Evolutionary conservation across 2,888 invertebrate genomes (phyloP), one percentile per base, ranked within the genome.

Genomic region (Hydroisotoma schaefferi): DNA sequence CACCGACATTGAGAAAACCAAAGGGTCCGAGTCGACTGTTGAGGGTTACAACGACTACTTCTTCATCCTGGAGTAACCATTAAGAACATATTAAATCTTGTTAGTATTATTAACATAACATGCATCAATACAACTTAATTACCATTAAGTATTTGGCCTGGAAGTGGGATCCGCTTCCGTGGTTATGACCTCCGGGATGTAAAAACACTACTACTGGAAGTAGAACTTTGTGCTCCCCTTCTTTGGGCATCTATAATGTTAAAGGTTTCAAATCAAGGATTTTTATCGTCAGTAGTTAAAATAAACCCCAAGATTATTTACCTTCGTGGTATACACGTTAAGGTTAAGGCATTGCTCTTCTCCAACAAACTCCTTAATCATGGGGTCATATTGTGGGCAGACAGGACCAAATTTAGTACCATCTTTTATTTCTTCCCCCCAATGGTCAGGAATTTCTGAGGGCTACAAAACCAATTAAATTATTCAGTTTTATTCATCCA

Each of bases 151-250:
- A 70, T 18, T 61, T 47, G 1, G 70, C 33, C n/a, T 43, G 48
- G 12, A 52, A 57, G 1, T 37, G 12, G 2, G 57, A 52, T 5
- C 57, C 61, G n/a, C 28, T 26, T 2, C 65, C 64, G 33, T 44
- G 18, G 4, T 20, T 28, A 27, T 62, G 55, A 3, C 51, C 18
- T 26, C 67, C 67, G 5, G 62, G 62, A 33, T 67, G 65, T 26
- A 70, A 44, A 20, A 59, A 61, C 10, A 70, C 67, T 22, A 68
- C 48, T 8, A 70, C 70, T 1, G 70, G 70, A 4, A 63, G 57
- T 1, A 68, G 55, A 6, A 65, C 53, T 20, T 60, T 68, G 26
- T 56, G 56, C 6, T 62, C 43, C 15, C 64, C 67, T 47, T 59
- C 58, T 27, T 51, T 58, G n/a, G 63, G 63, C 28, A 67, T 38